A percentile compares a stretch with the other conserved stretches of the same genome.
These are phyloP conservation scores for Parasteatoda tepidariorum DNA, from an alignment of 1,140 invertebrate genomes.

Conservation along the genomic window DNA sequence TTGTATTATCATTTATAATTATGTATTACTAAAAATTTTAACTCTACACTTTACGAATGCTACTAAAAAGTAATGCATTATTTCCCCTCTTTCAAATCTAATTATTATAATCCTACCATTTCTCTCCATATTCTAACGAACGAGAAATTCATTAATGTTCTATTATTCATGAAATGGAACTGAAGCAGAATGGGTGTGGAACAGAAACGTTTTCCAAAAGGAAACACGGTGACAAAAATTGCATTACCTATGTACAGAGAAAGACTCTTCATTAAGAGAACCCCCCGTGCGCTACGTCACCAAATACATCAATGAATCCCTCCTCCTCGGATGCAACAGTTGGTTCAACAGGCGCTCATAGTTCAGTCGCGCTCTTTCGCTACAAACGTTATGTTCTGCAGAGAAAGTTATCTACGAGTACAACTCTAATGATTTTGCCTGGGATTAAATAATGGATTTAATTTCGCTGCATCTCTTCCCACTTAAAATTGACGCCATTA, in stretches of 20 bases:
- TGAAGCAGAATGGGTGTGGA: too few species aligned
- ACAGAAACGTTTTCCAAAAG: too few species aligned
- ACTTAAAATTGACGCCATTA: not conserved
- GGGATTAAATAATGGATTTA: not conserved
- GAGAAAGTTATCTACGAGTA: not conserved
- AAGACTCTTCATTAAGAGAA: not conserved
- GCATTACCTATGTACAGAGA: not conserved
- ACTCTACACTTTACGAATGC: too few species aligned
- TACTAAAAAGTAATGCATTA: too few species aligned
- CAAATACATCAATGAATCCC: not conserved
- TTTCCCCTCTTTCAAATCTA: too few species aligned
- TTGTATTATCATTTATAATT: too few species aligned
- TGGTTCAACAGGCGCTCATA: not conserved
- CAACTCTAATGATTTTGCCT: not conserved
- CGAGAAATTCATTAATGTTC: too few species aligned
- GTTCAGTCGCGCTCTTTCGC: not conserved
- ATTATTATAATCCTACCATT: too few species aligned
- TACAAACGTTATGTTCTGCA: not conserved
- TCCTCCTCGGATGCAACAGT: not conserved
- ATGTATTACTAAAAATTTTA: too few species aligned
- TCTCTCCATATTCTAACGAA: too few species aligned
- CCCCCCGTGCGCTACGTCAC: not conserved
- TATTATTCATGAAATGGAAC: too few species aligned
- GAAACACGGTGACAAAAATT: not conserved
- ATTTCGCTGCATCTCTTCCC: not conserved